Evolutionary conservation across 1,140 invertebrate species (phyloP), one percentile per base, ranked within the genome.

Genomic region (Papilio machaon): DNA sequence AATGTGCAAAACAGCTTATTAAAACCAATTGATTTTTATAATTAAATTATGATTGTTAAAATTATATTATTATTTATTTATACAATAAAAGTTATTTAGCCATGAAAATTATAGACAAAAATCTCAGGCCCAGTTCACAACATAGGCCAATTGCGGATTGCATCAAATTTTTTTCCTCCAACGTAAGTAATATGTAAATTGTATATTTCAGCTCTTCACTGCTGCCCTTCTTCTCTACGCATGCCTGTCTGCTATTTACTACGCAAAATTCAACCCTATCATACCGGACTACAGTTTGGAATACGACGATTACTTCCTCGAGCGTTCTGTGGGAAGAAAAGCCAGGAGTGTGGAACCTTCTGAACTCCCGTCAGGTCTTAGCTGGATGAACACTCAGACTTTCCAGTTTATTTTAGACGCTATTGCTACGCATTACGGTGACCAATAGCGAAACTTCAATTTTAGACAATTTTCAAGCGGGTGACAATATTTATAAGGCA

Each of bases 221-320:
- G 97, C 97, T 0, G 95, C 96, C 8, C 93, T 98, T 17, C 95
- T 98, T 4, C 96, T 98, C 80, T 98, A 98, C 94, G 97, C 97
- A 17, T 97, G 97, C 73, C 96, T 98, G 83, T 97, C 97, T 0
- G 97, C 97, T 73, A 96, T 98, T 87, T 98, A 98, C 92, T 98
- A 97, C 90, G 97, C 97, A 35, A 98, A 97, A 91, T 97, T 97
- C 85, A 98, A 97, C 91, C 97, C 97, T 10, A 95, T 97, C 74
- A 95, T 96, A 10, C 96, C 96, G 43, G 97, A 97, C 83, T 97
- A 97, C 89, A 97, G 97, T 87, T 88, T 92, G 83, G 96, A 96
- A 84, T 96, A 97, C 80, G 96, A 96, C 30, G 97, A 97, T 88
- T 97, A 97, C 88, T 96, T 96, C 87, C 91, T 95, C 74, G 96